Evolutionary conservation across 2,888 invertebrate species (phyloP).

Genomic region (Plebejus melissa): DNA sequence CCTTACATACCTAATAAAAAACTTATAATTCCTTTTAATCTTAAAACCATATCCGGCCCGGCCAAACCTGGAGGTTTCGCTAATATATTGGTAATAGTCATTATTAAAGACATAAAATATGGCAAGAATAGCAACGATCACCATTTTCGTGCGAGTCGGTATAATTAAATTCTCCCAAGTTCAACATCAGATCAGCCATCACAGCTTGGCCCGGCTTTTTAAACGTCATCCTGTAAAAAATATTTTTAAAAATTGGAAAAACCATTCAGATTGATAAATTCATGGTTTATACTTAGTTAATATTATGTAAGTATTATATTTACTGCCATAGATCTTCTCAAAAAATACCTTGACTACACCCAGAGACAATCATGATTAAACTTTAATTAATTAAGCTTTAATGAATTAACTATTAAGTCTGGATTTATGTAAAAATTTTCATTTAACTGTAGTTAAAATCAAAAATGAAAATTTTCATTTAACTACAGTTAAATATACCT

Average conservation of each 20-base stretch:
- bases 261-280: too few species aligned
- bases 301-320: too few species aligned
- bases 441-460: too few species aligned
- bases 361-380: too few species aligned
- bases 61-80: not conserved
- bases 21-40: not conserved
- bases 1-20: not conserved
- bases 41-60: not conserved
- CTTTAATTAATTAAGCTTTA: too few species aligned
- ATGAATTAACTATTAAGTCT: too few species aligned
- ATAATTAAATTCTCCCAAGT: slow-evolving; percentile 58
- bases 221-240: slow-evolving; percentile 73
- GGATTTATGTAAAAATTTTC: too few species aligned
- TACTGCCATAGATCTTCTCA: too few species aligned
- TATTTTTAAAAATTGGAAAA: not conserved
- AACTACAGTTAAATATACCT: too few species aligned
- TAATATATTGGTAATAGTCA: not conserved
- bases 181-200: slow-evolving; percentile 83
- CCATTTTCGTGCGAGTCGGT: slow-evolving; percentile 50
- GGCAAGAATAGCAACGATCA: slow-evolving; percentile 36
- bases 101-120: not conserved
- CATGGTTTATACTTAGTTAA: too few species aligned
- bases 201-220: slow-evolving; percentile 54
- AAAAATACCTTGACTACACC: too few species aligned
- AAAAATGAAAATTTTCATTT: too few species aligned